phyloP scores from a whole-genome alignment of 2,888 invertebrate genomes.

The Thymelicus lineola region DNA sequence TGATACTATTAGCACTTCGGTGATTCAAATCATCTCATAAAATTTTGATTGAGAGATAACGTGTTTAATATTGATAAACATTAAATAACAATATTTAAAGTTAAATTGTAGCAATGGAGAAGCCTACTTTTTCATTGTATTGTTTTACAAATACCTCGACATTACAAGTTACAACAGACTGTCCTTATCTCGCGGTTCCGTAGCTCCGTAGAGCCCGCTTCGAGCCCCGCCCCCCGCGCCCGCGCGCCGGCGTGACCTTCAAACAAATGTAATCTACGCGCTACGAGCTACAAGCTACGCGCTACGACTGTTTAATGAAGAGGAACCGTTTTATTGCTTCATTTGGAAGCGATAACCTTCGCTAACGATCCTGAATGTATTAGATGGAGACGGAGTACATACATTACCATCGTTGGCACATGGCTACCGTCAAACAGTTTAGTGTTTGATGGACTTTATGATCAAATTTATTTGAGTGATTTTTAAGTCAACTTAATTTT shows the following conservation, averaged over 20 bases:
- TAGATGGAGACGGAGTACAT: no score
- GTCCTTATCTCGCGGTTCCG: conserved; percentile 18
- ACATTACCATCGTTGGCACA: no score
- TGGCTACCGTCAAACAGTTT: no score
- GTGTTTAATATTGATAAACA: no score
- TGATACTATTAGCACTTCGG: no score
- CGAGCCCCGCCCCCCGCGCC: conserved; percentile 15
- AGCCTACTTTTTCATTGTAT: no score
- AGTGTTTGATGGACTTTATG: no score
- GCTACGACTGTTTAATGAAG: conserved; percentile 19
- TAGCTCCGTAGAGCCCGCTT: conserved; percentile 26
- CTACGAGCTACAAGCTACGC: conserved; percentile 28
- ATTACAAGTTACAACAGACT: no score
- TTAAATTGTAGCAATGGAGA: no score
- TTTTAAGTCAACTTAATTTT: not conserved
- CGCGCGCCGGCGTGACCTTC: conserved; percentile 24
- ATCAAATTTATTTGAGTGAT: not conserved
- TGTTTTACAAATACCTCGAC: not conserved
- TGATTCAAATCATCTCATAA: no score
- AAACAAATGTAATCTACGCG: conserved; percentile 22
- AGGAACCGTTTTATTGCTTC: conserved; percentile 17
- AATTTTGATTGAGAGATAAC: no score
- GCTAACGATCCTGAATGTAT: not conserved
- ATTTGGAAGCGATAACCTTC: conserved; percentile 3
- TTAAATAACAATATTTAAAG: no score